Base-by-base conservation (phyloP, 2,113 vertebrate species). In the Grantiella picta region DNA sequence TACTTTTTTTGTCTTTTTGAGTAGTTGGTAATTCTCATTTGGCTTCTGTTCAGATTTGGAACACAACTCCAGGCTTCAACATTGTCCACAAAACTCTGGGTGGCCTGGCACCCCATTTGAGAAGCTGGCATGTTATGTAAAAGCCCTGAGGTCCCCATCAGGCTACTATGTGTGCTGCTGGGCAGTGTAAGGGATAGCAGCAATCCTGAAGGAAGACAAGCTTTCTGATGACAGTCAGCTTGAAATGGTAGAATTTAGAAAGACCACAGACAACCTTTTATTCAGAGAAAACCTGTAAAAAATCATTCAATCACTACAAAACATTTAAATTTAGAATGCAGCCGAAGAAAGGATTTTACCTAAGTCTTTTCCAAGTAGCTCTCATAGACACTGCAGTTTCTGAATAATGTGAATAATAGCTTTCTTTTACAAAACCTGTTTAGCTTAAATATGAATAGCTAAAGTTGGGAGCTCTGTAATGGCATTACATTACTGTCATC, bases 401-500 rank as follows among this genome's bases (percentile, higher is more conserved):
- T 92, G 90, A 94, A 94, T 94, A 88, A 87, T 80, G 40, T 1
- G 35, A 87, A 86, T 90, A 95, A 83, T 96, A 90, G 60, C 93
- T 94, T 94, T 91, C 84, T 96, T 93, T 94, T 91, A 90, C 35
- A 92, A 95, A 97, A 65, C 54, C 84, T 80, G 50, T 69, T 95
- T 81, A 77, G 50, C 70, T 95, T 91, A 88, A 90, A 85, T 73
- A 91, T 90, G 87, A 96, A 95, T 94, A 97, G 82, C 57, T 96
- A 12, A 86, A 94, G 80, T 81, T 93, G 47, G 44, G 86, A 94
- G 91, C 86, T 95, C 89, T 92, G n/a, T 96, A 92, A 95, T 68
- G 92, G 83, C 82, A 93, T 92, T 95, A 73, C 96, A 94, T 96
- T 95, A 94, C 91, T 96, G 95, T 97, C 96, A 94, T 96, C 83